Base-by-base conservation (phyloP, 2,888 invertebrate genomes). In the Troides aeacus region DNA sequence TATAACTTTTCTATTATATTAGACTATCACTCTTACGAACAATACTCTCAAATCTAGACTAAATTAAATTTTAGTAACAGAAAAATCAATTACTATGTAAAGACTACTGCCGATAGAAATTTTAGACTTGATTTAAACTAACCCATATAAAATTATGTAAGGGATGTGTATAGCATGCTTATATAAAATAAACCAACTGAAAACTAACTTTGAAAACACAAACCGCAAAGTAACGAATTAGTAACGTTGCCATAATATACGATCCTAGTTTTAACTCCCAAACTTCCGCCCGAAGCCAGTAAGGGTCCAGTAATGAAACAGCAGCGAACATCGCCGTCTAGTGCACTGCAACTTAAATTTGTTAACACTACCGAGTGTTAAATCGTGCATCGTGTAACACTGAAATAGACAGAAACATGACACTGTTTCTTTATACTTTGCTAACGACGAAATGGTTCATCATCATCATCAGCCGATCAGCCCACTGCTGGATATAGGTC, bases 271-370 rank as follows among this genome's bases (percentile, higher is more conserved):
- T 62, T 68, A 65, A 65, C 53, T 36, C 59, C 24, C 17, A 61
- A 64, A 60, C 53, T 64, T 60, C 42, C 18, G 2, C 50, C 23
- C 36, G 24, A 50, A 59, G 17, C n/a, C 64, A 59, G 46, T 24
- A 56, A 64, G 15, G 64, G 60, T 39, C 63, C 21, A 50, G 53
- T 69, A 57, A 69, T 64, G 42, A 30, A 69, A 57, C 64, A 69
- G 56, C 69, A 64, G 60, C 30, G 61, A 60, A 66, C 63, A 56
- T 15, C 61, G 64, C 61, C 69, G 56, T 42, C 53, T 58, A 58
- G 62, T 30, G 42, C 7, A n/a, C 60, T 61, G 61, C 61, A 69
- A 64, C 61, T 50, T 69, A 64, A 61, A 69, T 69, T 64, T 69
- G n/a, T 64, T 36, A 69, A 56, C 56, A 53, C 23, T 57, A 21